Base-by-base conservation (phyloP, 1,140 invertebrate species). In the Trichonephila inaurata region DNA sequence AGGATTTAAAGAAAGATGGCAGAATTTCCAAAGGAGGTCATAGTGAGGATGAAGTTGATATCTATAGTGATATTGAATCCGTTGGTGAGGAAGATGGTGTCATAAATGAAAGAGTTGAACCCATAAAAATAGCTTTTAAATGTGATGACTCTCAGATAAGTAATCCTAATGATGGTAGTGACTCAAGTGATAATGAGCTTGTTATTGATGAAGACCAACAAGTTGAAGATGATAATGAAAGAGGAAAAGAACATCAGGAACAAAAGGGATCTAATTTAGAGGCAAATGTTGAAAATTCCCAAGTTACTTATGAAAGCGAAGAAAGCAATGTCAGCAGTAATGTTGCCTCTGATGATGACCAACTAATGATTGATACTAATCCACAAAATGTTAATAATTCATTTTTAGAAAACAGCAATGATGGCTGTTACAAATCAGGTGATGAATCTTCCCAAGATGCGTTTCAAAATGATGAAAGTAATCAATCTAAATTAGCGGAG, bases 31-130 rank as follows among this genome's bases (percentile, higher is more conserved):
- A 94, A 72, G 40, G 85, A 44, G 88, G 86, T 19, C 92, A 94
- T 21, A 94, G 92, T 87, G 95, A 95, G 44, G 95, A 95, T 64
- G 95, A 96, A 87, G 94, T 95, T 28, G 96, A 96, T 95, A 96
- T 97, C 60, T 97, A 97, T 94, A 96, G 96, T 95, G 97, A 97
- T 94, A 97, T 97, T 85, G 96, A 96, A 95, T 95, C 94, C 40
- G 94, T 95, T 85, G 94, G 94, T 94, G 94, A 94, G 16, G 91
- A 94, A 66, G 90, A 92, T n/a, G 91, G 87, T 64, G 21, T 28
- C 5, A 85, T 89, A 5, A 89, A 66, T 91, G 91, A 94, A n/a
- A 40, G 85, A 91, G 51, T 86, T 60, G 62, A 77, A 33, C 40
- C 86, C 8, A 44, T 83, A 7, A 86, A 92, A 89, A 64, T 85